Evolutionary conservation across 2,888 invertebrate species (phyloP).

Genomic region (Acrobasis suavella): DNA sequence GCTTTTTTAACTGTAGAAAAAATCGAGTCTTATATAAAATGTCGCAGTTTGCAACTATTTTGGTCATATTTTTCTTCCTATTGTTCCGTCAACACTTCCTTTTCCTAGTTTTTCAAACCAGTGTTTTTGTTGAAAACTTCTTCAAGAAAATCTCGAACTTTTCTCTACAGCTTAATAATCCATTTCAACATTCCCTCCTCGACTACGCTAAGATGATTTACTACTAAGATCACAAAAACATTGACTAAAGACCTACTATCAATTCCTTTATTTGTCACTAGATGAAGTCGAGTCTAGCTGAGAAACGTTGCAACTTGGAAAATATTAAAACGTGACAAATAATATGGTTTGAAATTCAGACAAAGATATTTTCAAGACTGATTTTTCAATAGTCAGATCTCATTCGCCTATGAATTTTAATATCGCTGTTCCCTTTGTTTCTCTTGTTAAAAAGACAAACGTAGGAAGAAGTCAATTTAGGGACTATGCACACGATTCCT

Average conservation of each 20-base stretch:
- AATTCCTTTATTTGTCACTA: slow-evolving; percentile 68
- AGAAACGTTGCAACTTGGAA: slow-evolving; percentile 6
- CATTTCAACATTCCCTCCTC: slow-evolving; percentile 17
- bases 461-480: no score
- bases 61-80: neutral
- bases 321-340: slow-evolving; percentile 6
- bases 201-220: slow-evolving; percentile 44
- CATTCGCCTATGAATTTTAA: neutral
- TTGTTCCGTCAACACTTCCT: neutral
- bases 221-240: slow-evolving; percentile 72
- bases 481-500: no score
- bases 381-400: neutral
- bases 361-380: neutral
- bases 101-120: neutral
- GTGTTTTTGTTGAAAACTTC: neutral
- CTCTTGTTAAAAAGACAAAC: no score
- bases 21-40: neutral
- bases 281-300: slow-evolving; percentile 38
- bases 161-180: slow-evolving; percentile 21
- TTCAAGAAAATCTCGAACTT: neutral
- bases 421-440: no score
- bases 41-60: neutral
- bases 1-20: slow-evolving; percentile 25
- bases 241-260: slow-evolving; percentile 69
- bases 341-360: neutral